These are phyloP conservation scores for Lepidotrigona ventralis DNA, from an alignment of 1,140 invertebrate species.

Conservation along the genomic window DNA sequence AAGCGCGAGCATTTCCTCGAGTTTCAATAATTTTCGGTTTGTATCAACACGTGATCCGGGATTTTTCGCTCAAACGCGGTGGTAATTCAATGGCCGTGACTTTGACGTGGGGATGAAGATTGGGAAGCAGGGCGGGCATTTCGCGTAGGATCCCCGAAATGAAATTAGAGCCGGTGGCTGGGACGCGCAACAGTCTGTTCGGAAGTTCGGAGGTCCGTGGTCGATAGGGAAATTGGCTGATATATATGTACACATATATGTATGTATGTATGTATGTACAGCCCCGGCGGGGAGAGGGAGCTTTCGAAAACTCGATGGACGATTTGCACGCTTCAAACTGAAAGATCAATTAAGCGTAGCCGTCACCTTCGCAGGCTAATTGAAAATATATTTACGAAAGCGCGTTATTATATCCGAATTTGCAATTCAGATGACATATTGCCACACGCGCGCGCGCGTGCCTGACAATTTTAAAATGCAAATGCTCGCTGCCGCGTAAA, in stretches of 20 bases:
- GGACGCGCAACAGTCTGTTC: not conserved
- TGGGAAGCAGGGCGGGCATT: not conserved
- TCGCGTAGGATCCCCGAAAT: not conserved
- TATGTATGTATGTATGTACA: too few species aligned
- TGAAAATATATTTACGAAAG: slow-evolving; percentile 38
- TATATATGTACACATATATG: not conserved
- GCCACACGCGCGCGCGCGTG: not conserved
- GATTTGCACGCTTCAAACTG: not conserved
- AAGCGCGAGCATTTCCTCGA: too few species aligned
- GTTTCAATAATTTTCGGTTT: not conserved
- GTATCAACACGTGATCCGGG: not conserved
- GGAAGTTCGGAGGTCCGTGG: not conserved
- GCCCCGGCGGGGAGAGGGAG: too few species aligned
- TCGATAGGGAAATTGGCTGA: not conserved
- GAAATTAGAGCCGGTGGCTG: not conserved
- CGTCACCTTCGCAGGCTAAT: slow-evolving; percentile 13
- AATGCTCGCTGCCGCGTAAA: slow-evolving; percentile 12
- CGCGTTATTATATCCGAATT: slow-evolving; percentile 32
- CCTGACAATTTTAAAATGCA: slow-evolving; percentile 34
- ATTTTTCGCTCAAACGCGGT: not conserved
- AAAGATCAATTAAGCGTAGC: slow-evolving; percentile 15
- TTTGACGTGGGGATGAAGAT: not conserved
- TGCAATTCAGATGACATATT: slow-evolving; percentile 37
- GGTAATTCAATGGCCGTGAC: not conserved
- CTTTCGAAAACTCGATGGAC: not conserved